Conservation (phyloP, 1,140 invertebrate species). For the Geopemphigus sp. region DNA sequence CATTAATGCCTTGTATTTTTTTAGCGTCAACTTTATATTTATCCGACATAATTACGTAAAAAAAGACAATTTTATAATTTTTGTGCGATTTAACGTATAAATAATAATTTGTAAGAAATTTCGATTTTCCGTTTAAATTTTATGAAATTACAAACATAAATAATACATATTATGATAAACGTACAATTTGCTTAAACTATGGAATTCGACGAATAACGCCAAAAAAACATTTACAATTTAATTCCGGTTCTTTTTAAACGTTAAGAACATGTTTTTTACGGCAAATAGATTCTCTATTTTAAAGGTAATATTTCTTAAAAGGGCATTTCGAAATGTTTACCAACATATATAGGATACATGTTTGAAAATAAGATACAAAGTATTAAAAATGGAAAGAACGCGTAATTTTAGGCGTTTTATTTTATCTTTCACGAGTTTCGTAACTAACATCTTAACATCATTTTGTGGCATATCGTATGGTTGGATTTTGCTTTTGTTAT, state of each 20-base stretch:
- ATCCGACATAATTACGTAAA: not conserved
- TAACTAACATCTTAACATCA: not conserved
- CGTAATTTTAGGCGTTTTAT: not conserved
- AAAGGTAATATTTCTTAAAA: no score
- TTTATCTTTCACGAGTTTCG: not conserved
- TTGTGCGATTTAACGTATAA: no score
- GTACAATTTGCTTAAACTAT: no score
- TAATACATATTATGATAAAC: no score
- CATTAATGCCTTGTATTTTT: not conserved
- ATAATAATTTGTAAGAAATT: no score
- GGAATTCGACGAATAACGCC: no score
- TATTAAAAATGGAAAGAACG: not conserved
- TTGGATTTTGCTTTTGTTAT: not conserved
- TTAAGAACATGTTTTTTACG: no score
- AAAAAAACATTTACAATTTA: no score
- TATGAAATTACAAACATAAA: no score
- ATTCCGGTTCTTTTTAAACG: no score
- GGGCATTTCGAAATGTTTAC: not conserved
- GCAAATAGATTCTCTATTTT: no score
- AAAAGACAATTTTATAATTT: not conserved
- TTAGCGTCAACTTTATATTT: not conserved
- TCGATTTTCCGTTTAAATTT: no score
- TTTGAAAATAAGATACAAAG: not conserved
- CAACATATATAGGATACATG: not conserved
- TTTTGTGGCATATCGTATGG: not conserved